Evolutionary conservation across 2,888 invertebrate species (phyloP).

Genomic region (Apamea epomidion): DNA sequence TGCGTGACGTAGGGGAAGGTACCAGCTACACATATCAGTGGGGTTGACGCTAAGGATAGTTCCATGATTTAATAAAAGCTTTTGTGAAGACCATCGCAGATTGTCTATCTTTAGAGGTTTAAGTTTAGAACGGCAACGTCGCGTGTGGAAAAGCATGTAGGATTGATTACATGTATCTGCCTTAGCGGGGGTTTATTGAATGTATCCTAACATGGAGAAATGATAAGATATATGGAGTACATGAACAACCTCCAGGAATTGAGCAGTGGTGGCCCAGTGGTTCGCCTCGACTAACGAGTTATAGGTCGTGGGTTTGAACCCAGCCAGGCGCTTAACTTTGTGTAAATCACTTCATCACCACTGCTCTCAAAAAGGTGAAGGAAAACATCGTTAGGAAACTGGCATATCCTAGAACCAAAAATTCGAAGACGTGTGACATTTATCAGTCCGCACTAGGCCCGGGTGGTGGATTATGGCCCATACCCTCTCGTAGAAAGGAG

Average conservation of each 20-base stretch:
- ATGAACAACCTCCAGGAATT: not conserved
- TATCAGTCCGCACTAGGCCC: not conserved
- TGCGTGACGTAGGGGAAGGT: not conserved
- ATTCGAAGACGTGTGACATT: not conserved
- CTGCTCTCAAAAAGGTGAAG: not conserved
- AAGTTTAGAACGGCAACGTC: not conserved
- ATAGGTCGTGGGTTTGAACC: not conserved
- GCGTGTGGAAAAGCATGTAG: not conserved
- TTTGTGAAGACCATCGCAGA: not conserved
- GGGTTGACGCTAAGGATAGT: constrained; percentile 8
- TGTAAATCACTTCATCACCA: not conserved
- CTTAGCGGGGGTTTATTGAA: not conserved
- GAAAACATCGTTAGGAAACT: not conserved
- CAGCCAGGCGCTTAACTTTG: not conserved
- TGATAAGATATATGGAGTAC: not conserved
- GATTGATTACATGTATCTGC: no score
- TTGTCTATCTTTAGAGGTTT: constrained; percentile 26
- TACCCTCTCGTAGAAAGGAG: not conserved
- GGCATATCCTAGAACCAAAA: not conserved
- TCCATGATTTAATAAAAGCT: constrained; percentile 6
- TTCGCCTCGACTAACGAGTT: not conserved
- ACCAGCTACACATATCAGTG: constrained; percentile 2
- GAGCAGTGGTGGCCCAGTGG: not conserved
- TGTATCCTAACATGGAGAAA: not conserved
- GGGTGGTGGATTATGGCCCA: not conserved